phyloP scores from a whole-genome alignment of 2,797 vertebrate genomes.

The Argyrosomus regius region DNA sequence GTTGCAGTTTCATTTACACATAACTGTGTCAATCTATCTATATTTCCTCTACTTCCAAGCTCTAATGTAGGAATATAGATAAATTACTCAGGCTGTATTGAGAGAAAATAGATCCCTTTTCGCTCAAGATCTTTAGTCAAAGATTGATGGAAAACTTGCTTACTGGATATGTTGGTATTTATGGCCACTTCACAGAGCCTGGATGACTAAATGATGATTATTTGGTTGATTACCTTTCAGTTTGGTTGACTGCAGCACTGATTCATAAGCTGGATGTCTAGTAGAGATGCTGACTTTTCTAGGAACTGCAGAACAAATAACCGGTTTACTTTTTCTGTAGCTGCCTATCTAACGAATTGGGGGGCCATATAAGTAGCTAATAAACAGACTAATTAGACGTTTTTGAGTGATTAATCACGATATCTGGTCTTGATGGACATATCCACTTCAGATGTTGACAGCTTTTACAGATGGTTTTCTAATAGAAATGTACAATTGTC shows the following conservation, averaged over 20 bases:
- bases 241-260: background rate
- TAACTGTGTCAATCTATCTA: background rate
- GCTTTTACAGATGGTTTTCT: conserved; percentile 10
- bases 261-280: background rate
- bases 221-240: conserved; percentile 7
- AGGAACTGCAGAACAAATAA: conserved; percentile 7
- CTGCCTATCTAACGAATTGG: background rate
- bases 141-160: conserved; percentile 11
- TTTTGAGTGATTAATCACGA: background rate
- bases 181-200: background rate
- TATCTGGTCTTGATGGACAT: conserved; percentile 7
- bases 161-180: background rate
- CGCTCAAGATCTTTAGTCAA: background rate
- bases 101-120: background rate
- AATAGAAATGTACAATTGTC: background rate
- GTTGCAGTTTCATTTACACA: background rate
- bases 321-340: background rate
- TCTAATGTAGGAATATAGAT: background rate
- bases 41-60: too few relatives aligned
- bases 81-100: background rate
- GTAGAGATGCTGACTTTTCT: background rate
- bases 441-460: background rate
- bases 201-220: background rate
- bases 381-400: background rate
- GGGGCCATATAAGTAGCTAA: background rate